Base-by-base conservation (phyloP, 2,888 invertebrate species). In the Drosophila eohydei region DNA sequence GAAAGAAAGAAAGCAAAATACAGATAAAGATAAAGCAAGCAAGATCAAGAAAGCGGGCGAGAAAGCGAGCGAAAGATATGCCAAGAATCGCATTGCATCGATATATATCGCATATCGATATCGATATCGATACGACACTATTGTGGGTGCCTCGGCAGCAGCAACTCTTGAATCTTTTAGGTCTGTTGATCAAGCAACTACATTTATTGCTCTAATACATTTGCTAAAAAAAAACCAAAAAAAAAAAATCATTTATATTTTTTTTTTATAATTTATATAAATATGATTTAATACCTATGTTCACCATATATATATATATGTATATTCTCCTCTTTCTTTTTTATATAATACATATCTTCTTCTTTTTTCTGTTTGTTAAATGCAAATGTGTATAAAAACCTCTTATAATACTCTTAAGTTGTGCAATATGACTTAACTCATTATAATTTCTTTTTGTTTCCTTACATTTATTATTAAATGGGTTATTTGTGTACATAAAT, bases 401-500 rank as follows among this genome's bases (percentile, higher is more conserved):
- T 16, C 4, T 70, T 54, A 43, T 51, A 55, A 48, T 48, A 48
- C 30, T 28, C n/a, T 12, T 44, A 44, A 44, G 44, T 44, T 44
- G 14, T 44, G 44, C 12, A 44, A 44, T 71, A 66, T 60, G 66
- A 62, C 66, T 75, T 58, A 54, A 51, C 72, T 76, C 83, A 60
- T 68, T 7, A 60, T 70, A 4, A 4, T 5, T 48, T 48, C 16
- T 16, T 11, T 32, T 0, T 16, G 9, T 71, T 60, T 75, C 26
- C 51, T 64, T 64, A 64, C 51, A 59, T 80, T 71, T 34, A 59
- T 38, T 69, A 55, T 80, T 75, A 58, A 81, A 80, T 84, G 85
- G 76, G 82, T 83, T 81, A 59, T 71, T 72, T 86, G 69, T 83
- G 80, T 83, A 83, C 64, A 86, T 83, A 75, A 72, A 58, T 76